Evolutionary conservation across 1,140 invertebrate genomes (phyloP), one percentile per base, ranked within the genome.

Genomic region (Gryllus bimaculatus): DNA sequence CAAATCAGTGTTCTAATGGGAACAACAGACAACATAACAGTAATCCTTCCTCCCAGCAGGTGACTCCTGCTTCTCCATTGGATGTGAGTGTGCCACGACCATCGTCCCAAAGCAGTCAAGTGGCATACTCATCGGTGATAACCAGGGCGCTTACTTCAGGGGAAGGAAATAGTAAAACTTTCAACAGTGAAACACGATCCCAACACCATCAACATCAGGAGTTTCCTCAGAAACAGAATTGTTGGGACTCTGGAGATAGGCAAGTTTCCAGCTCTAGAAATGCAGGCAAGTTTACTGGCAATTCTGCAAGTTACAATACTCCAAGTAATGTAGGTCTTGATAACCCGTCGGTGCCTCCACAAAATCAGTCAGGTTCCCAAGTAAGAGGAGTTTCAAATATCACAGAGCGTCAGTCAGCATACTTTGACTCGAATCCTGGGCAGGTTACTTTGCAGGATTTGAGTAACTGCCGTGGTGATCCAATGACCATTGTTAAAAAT

Each of bases 401-500:
- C 73, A 78, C 80, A 8, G 84, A 86, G 18, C 83, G 85, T 66
- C 85, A 89, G 80, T 89, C 89, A 82, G 81, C 85, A 10, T 90
- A 90, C 81, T 90, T 90, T 80, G 89, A 91, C 79, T 83, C 88
- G 0, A 86, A 83, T 81, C 82, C 81, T 49, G 83, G 83, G 66
- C 87, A 88, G 84, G 89, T 92, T 76, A 89, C 89, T 39, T 84
- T 92, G 81, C 91, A 92, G 85, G 91, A 92, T 85, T 85, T 92
- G 39, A 92, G 89, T 49, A 91, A 91, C 83, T 92, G 91, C 84
- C 85, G 91, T 76, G 91, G 91, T 39, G 92, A 93, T 82, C 90
- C 92, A 8, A 93, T 92, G 90, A 92, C 89, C 84, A 91, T 92
- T 82, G 91, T 92, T 20, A 93, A 93, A 85, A 92, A 91, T 85